Conservation (phyloP, 2,797 vertebrate species). For the Melanitta fusca region DNA sequence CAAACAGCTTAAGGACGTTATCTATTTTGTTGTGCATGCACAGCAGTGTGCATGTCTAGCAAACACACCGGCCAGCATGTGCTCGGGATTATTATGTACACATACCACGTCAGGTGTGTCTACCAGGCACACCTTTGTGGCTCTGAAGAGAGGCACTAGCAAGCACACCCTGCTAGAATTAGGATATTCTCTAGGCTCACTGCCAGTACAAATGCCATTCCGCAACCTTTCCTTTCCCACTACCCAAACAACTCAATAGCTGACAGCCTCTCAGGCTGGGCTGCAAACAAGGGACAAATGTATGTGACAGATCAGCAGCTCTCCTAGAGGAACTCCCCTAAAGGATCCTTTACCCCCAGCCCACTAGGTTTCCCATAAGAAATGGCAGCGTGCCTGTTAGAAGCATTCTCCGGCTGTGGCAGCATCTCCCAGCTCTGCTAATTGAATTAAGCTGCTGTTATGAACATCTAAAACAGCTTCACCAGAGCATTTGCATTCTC, state of each 20-base stretch:
- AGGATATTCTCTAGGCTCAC: not conserved
- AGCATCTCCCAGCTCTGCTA: not conserved
- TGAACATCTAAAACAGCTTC: not conserved
- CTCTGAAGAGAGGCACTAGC: not conserved
- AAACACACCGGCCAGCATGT: accelerated
- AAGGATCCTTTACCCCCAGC: not conserved
- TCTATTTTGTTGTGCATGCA: not conserved
- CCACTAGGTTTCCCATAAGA: not conserved
- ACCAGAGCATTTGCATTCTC: not conserved
- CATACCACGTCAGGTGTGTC: not conserved
- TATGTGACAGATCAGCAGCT: not conserved
- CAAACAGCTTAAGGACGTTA: conserved; percentile 8
- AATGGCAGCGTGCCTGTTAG: not conserved
- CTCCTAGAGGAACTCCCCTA: not conserved
- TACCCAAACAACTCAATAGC: not conserved
- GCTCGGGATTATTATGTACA: not conserved
- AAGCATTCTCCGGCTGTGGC: not conserved
- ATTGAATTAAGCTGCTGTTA: not conserved
- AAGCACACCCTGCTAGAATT: accelerated
- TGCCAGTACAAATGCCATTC: not conserved
- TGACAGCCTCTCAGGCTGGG: not conserved
- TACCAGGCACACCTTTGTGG: not conserved
- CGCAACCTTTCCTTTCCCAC: not conserved
- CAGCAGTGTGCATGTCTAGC: not conserved
- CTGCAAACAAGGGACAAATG: not conserved